Conservation (phyloP, 2,797 vertebrate genomes). For the Amblyopsis hoosieri region DNA sequence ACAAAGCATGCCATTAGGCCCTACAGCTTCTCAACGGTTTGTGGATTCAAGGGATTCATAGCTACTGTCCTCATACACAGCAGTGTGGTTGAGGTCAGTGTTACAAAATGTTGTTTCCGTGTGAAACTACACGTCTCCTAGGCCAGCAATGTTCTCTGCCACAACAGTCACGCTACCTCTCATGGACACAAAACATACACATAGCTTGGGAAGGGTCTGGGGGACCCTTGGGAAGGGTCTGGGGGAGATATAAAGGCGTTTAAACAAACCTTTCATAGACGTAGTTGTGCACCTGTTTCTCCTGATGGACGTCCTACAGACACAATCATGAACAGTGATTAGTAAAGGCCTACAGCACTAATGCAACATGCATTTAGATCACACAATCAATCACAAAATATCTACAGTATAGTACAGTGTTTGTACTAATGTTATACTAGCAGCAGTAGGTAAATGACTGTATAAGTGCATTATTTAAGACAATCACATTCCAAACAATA, state of each 20-base stretch:
- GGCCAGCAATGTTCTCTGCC: neutral
- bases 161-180: no score
- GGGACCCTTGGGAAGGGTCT: no score
- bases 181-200: no score
- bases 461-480: neutral
- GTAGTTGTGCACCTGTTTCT: conserved; percentile 65
- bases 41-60: no score
- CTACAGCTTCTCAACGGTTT: neutral
- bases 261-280: conserved; percentile 75
- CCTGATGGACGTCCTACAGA: conserved; percentile 67
- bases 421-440: neutral
- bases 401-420: neutral
- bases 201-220: no score
- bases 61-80: no score
- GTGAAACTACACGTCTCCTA: neutral
- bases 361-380: no score
- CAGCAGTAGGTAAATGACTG: no score
- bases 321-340: conserved; percentile 14
- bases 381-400: neutral
- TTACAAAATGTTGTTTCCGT: neutral
- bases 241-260: neutral
- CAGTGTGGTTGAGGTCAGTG: no score
- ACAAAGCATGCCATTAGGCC: neutral
- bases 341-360: neutral
- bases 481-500: conserved; percentile 1